phyloP scores from a whole-genome alignment of 2,113 vertebrate genomes.

The Sminthopsis crassicaudata region DNA sequence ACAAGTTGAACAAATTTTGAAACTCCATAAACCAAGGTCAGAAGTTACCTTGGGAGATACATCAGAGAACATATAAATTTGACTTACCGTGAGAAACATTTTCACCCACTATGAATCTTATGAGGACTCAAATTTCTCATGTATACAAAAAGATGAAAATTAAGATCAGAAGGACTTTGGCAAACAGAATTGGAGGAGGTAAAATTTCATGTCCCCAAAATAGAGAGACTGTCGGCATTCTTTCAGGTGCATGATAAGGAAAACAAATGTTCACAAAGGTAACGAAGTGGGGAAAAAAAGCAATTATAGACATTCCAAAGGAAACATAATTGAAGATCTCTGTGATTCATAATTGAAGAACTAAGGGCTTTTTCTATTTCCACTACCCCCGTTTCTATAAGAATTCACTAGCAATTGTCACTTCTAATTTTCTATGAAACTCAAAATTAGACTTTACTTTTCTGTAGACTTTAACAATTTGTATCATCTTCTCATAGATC shows the following conservation, averaged over 20 bases:
- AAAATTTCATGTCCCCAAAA: slow-evolving; percentile 7
- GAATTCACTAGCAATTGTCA: background rate
- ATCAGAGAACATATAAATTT: slow-evolving; percentile 24
- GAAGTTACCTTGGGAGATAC: slow-evolving; percentile 54
- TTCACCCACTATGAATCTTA: background rate
- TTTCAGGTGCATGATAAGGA: slow-evolving; percentile 7
- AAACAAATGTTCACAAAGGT: slow-evolving; percentile 19
- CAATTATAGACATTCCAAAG: background rate
- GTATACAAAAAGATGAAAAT: slow-evolving; percentile 3
- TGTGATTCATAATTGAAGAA: slow-evolving; percentile 3
- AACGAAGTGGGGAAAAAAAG: slow-evolving; percentile 21
- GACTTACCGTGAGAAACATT: slow-evolving; percentile 3
- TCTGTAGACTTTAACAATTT: background rate
- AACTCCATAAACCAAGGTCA: slow-evolving; percentile 64
- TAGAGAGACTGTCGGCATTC: slow-evolving; percentile 4
- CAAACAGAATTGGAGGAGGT: background rate
- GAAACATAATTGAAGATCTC: background rate
- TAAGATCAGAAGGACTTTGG: slow-evolving; percentile 17
- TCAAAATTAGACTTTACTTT: background rate
- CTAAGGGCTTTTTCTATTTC: background rate
- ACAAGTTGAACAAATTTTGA: slow-evolving; percentile 70
- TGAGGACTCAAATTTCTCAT: background rate
- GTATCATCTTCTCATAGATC: background rate
- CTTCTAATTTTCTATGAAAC: slow-evolving; percentile 16
- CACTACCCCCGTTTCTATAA: background rate